Evolutionary conservation across 2,888 invertebrate species (phyloP), one percentile per base, ranked within the genome.

Genomic region (Leptinotarsa rubiginosa): DNA sequence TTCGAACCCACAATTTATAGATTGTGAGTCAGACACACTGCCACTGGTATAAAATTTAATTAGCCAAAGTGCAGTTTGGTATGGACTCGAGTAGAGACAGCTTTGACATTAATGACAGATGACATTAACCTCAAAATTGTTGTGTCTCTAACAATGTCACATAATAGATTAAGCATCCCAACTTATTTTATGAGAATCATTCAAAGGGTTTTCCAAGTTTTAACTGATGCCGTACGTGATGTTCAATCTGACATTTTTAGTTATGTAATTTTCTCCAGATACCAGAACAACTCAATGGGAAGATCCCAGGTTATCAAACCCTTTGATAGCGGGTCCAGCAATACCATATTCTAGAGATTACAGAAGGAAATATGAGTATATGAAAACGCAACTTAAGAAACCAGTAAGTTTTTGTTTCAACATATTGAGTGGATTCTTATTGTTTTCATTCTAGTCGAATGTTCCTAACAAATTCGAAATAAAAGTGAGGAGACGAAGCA

Each of bases 261-360:
- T 50, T 16, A 4, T 25, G 56, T 62, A 25, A 47, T 59, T 67
- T 73, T 78, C 78, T 83, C 72, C 85, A 98, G 97, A 97, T 89
- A 97, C 96, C 1, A 93, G 97, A 86, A 96, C 95, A 80, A 99
- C 99, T 18, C 98, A 99, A 86, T 99, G 99, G 99, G 99, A 99
- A 89, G 99, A 99, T 92, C 99, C 99, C 62, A 91, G 99, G 79
- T 90, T 99, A 87, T 96, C 96, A 72, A 97, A 97, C 91, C 97
- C 97, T 76, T 95, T 96, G 89, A 97, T 99, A 85, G 98, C 98
- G 79, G 99, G 99, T 56, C 97, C 97, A 77, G 98, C 98, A 79
- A 97, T 99, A 86, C 98, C 98, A 49, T 99, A 99, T 90, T 98
- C 98, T 66, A 92, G 98, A 86, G 98, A 99, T 90, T 99, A 99